These are phyloP conservation scores for Zaprionus capensis DNA, from an alignment of 1,140 invertebrate species.

Conservation along the genomic window DNA sequence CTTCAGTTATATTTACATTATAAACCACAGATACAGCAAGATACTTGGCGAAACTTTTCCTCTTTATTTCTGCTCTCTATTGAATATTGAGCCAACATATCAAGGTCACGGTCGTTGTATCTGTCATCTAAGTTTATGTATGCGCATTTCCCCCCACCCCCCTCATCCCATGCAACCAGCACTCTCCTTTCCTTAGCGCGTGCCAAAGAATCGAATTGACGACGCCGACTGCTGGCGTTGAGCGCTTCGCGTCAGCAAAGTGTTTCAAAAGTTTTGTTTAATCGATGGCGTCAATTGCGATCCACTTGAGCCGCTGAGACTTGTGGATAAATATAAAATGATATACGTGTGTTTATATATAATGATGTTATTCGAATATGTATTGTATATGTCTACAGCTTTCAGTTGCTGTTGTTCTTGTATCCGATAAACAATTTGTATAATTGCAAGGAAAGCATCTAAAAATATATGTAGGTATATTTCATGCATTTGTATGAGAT, in stretches of 20 bases:
- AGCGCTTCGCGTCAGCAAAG: constrained; percentile 24
- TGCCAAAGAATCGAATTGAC: constrained; percentile 7
- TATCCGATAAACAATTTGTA: not conserved
- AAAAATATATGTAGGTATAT: not conserved
- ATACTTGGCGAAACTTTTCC: not conserved
- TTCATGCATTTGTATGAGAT: no score
- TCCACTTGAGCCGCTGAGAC: constrained; percentile 44
- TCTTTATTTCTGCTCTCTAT: not conserved
- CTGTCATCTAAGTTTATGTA: constrained; percentile 17
- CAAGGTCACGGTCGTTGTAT: constrained; percentile 57
- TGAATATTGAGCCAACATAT: constrained; percentile 2
- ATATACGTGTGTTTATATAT: not conserved
- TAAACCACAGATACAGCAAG: not conserved
- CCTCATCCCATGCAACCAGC: not conserved
- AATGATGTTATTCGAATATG: no score
- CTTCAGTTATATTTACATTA: no score
- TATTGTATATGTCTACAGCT: not conserved
- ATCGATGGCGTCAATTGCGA: constrained; percentile 76
- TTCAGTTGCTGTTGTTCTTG: not conserved
- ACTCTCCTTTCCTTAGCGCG: constrained; percentile 7
- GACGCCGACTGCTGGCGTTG: constrained; percentile 3
- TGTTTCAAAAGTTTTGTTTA: constrained; percentile 62
- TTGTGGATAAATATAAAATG: constrained; percentile 1
- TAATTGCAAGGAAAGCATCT: not conserved
- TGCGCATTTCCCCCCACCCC: not conserved